A percentile compares a stretch with the other conserved stretches of the same genome.
phyloP scores from a whole-genome alignment of 2,888 invertebrate species.

The Julus scandinavius region DNA sequence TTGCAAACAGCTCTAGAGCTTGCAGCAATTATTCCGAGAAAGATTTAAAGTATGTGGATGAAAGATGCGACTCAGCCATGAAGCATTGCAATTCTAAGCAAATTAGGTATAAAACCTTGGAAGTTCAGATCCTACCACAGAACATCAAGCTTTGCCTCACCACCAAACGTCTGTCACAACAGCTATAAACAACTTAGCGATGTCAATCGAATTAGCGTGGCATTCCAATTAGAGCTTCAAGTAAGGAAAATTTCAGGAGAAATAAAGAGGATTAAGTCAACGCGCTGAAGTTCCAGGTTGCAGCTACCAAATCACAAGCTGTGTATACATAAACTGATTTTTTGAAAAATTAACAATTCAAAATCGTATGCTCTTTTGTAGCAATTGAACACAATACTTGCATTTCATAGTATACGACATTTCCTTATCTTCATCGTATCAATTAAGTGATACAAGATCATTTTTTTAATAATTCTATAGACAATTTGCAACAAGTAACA shows the following conservation, averaged over 20 bases:
- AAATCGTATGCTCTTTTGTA: no score
- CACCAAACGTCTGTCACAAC: slow-evolving; percentile 19
- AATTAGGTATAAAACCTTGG: not conserved
- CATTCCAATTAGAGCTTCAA: slow-evolving; percentile 2
- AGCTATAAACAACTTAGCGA: slow-evolving; percentile 24
- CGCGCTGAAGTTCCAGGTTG: not conserved
- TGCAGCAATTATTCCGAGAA: not conserved
- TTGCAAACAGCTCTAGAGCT: not conserved
- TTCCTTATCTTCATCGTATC: no score
- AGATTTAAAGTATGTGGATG: not conserved
- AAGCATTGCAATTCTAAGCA: not conserved
- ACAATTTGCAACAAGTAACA: no score
- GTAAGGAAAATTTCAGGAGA: not conserved
- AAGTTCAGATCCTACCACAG: not conserved
- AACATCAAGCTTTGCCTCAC: not conserved
- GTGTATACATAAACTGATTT: no score
- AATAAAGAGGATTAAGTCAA: slow-evolving; percentile 22
- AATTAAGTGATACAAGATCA: no score
- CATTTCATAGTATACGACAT: no score
- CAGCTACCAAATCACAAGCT: no score
- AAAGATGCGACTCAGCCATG: not conserved
- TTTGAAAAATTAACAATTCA: no score
- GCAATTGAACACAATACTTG: no score
- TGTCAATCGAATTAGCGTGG: slow-evolving; percentile 4
- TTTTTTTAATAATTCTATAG: no score